Evolutionary conservation across 2,797 vertebrate genomes (phyloP), one percentile per base, ranked within the genome.

Genomic region (Anabas testudineus): DNA sequence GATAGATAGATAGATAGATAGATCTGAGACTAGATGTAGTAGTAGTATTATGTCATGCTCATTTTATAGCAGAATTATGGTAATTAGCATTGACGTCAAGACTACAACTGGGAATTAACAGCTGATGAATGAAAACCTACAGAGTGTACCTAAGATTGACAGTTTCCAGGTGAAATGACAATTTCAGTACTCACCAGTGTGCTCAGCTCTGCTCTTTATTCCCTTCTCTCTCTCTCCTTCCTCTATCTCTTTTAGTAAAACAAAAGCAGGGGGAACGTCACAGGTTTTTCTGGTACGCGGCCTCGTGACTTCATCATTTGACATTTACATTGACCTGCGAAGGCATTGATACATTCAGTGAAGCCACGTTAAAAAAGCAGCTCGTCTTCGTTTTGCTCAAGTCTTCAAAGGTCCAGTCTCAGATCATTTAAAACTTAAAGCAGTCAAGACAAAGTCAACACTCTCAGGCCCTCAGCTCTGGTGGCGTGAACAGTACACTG

Each of bases 231-330:
- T 55, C 49, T 63, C 49, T 63, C 53, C 34, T 84, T 30, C 36
- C 65, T 74, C 49, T 71, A 61, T 83, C 77, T 87, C 72, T 73
- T 83, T 5, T 4, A 84, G 74, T 83, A 74, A 88, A 92, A 88
- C 62, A 81, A 86, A 87, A 85, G 75, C 82, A 90, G 88, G 76
- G 71, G 83, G 74, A 91, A 92, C 92, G 94, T 95, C 93, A 94
- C 95, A 97, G 95, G 93, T 96, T 97, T 98, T 96, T 97, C 95
- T 96, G 93, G 94, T 96, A 94, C 93, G 76, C 92, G 91, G 91
- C 93, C 90, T 95, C 84, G 75, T 86, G 82, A 91, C 39, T 43
- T 91, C 76, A 67, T 90, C 72, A 36, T 79, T 77, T 67, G 18
- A 71, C 76, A 83, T 87, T 83, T 90, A 86, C 69, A 77, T 75